Evolutionary conservation across 2,888 invertebrate species (phyloP).

Genomic region (Trachelus stipa): DNA sequence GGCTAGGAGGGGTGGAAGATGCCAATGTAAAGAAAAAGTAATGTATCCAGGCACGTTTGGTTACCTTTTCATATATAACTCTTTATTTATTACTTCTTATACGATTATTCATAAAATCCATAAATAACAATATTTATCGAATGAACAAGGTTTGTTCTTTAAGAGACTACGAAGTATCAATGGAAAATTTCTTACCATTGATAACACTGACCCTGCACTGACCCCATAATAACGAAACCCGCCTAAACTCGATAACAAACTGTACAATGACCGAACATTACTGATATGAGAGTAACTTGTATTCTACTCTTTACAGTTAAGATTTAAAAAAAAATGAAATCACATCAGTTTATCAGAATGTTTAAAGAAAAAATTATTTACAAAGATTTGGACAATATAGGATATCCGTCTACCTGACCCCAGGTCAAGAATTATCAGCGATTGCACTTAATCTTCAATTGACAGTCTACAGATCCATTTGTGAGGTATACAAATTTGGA

Average conservation of each 20-base stretch:
- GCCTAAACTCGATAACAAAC: neutral
- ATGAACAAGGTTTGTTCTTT: neutral
- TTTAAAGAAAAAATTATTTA: neutral
- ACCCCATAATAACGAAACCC: neutral
- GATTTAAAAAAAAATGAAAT: constrained; percentile 28
- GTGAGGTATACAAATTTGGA: constrained; percentile 20
- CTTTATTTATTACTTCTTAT: neutral
- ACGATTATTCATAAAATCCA: neutral
- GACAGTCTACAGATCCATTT: neutral
- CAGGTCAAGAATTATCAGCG: neutral
- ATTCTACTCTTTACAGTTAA: constrained; percentile 10
- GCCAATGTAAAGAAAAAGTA: constrained; percentile 37
- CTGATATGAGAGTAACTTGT: neutral
- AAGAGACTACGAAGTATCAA: neutral
- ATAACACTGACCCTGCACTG: neutral
- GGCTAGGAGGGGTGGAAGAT: constrained; percentile 38
- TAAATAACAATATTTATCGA: neutral
- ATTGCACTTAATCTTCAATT: neutral
- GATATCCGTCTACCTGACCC: neutral
- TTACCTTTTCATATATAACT: neutral
- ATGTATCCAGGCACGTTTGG: neutral
- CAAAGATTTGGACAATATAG: neutral
- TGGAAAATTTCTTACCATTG: neutral
- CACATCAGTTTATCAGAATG: neutral
- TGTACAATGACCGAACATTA: neutral